Evolutionary conservation across 37 sponge, comb jelly and placozoan species (phyloP).

Genomic region (Ianthella basta): DNA sequence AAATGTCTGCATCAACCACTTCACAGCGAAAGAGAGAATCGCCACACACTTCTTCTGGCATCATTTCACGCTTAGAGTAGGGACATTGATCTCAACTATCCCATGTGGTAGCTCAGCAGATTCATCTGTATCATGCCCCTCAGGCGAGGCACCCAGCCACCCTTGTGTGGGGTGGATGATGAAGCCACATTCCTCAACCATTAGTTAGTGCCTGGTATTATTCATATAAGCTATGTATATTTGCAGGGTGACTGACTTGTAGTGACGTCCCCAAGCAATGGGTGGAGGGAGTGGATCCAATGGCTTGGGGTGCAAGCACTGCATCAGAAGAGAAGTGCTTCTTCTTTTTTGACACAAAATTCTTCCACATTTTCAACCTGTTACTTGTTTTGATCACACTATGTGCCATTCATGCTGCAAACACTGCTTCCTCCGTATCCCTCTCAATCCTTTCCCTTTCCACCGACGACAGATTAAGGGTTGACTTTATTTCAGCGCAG

Average conservation of each 20-base stretch:
- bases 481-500: slow-evolving; percentile 5
- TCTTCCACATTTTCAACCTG: slow-evolving; percentile 48
- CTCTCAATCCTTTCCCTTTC: slow-evolving; percentile 16
- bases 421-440: slow-evolving; percentile 1
- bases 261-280: slow-evolving; percentile 51
- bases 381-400: slow-evolving; percentile 7
- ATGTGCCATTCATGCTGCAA: slow-evolving; percentile 13
- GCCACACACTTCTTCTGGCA: slow-evolving; percentile 46
- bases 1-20: slow-evolving; percentile 12
- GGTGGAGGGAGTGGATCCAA: slow-evolving; percentile 25
- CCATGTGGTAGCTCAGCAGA: neutral
- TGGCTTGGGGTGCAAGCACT: slow-evolving; percentile 45
- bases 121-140: slow-evolving; percentile 48
- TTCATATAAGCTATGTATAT: slow-evolving; percentile 34
- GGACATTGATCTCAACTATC: slow-evolving; percentile 61
- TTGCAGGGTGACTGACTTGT: slow-evolving; percentile 29
- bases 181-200: slow-evolving; percentile 43
- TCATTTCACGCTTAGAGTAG: slow-evolving; percentile 25
- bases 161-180: slow-evolving; percentile 35
- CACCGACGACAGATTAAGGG: neutral
- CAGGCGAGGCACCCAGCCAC: slow-evolving; percentile 65
- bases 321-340: slow-evolving; percentile 26
- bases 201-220: slow-evolving; percentile 25
- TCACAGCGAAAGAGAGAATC: slow-evolving; percentile 36
- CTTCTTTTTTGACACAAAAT: slow-evolving; percentile 28